Conservation (phyloP, 2,797 vertebrate species). For the Enteromius mattozi region DNA sequence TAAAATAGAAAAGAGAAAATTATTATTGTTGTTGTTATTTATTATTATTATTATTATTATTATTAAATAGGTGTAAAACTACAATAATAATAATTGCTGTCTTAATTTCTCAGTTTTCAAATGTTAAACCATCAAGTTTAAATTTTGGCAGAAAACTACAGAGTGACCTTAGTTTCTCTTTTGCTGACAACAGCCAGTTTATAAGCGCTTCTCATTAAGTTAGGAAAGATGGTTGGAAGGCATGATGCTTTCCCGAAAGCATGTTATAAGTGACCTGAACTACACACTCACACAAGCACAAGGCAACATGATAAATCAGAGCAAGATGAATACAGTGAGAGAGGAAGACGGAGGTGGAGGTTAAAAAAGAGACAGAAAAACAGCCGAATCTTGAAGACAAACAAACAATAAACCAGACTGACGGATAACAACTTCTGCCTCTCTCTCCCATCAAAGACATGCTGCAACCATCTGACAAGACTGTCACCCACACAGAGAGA, state of each 20-base stretch:
- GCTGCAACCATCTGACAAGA: slow-evolving; percentile 43
- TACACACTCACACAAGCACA: slow-evolving; percentile 18
- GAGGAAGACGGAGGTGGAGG: neutral
- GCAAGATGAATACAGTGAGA: slow-evolving; percentile 21
- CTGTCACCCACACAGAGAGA: slow-evolving; percentile 50
- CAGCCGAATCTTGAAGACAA: slow-evolving; percentile 43
- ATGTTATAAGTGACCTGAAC: neutral
- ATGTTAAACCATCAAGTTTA: neutral
- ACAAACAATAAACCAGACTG: slow-evolving; percentile 60
- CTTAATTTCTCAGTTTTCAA: neutral
- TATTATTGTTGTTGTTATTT: too few relatives aligned
- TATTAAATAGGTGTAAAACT: neutral
- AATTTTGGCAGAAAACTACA: neutral
- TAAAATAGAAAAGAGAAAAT: too few relatives aligned
- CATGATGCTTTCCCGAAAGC: neutral
- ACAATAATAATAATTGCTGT: neutral
- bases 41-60: neutral
- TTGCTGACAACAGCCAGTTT: neutral
- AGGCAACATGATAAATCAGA: slow-evolving; percentile 1
- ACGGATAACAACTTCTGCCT: slow-evolving; percentile 57
- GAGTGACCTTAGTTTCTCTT: neutral
- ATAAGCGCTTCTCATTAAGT: neutral
- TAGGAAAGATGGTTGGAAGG: neutral
- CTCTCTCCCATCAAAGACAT: slow-evolving; percentile 57
- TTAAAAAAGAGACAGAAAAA: slow-evolving; percentile 37